Conservation (phyloP, 1,140 invertebrate genomes). For the Hyphantria cunea region DNA sequence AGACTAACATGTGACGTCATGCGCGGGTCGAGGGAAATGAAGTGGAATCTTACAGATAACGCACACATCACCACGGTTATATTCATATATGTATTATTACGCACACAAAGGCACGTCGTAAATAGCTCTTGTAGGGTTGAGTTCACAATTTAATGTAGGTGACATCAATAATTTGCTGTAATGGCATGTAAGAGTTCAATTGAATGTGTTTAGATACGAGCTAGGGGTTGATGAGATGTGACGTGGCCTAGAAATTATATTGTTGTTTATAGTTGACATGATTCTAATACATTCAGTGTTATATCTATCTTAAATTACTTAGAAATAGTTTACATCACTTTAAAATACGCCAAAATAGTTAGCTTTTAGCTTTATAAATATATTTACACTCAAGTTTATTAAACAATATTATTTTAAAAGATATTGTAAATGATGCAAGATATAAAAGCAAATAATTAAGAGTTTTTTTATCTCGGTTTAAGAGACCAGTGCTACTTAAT, state of each 20-base stretch:
- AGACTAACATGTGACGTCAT: conserved; percentile 65
- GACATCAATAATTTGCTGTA: conserved; percentile 76
- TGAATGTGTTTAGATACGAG: conserved; percentile 54
- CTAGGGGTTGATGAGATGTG: conserved; percentile 47
- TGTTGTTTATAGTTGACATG: neutral
- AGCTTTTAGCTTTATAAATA: too few species aligned
- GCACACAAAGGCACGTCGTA: conserved; percentile 38
- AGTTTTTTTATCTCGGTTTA: too few species aligned
- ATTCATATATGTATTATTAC: conserved; percentile 36
- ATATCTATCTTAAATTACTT: too few species aligned
- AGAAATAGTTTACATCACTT: too few species aligned
- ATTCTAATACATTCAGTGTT: too few species aligned
- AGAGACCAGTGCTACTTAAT: too few species aligned
- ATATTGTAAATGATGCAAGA: too few species aligned
- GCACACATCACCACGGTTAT: conserved; percentile 55
- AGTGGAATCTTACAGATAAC: conserved; percentile 80
- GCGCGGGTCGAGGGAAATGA: conserved; percentile 77
- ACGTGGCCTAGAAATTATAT: conserved; percentile 27
- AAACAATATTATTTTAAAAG: too few species aligned
- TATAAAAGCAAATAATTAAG: too few species aligned
- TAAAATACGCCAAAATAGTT: too few species aligned
- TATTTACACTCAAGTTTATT: too few species aligned
- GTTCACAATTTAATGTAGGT: conserved; percentile 71
- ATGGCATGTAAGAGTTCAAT: conserved; percentile 72
- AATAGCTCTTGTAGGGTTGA: conserved; percentile 60